Evolutionary conservation across 2,888 invertebrate genomes (phyloP).

Genomic region (Calameuta idolon): DNA sequence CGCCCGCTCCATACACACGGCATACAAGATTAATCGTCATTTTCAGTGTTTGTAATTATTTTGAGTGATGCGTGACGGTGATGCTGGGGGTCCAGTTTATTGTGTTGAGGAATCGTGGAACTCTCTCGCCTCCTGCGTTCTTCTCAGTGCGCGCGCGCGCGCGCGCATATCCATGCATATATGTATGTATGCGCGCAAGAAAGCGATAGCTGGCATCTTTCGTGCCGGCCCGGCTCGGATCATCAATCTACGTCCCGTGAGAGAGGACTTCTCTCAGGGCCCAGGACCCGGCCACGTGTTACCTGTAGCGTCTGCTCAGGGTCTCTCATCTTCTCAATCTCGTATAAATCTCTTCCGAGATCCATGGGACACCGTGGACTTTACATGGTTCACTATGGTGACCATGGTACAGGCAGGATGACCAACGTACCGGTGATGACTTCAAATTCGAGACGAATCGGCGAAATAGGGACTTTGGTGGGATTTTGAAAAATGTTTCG

Average conservation of each 20-base stretch:
- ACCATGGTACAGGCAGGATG: background rate
- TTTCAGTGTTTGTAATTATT: conserved; percentile 55
- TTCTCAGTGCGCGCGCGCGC: conserved; percentile 11
- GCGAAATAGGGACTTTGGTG: background rate
- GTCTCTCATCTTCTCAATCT: conserved; percentile 16
- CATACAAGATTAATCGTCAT: conserved; percentile 55
- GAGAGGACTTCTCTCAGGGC: conserved; percentile 19
- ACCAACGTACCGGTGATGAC: background rate
- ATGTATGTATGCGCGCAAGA: conserved; percentile 31
- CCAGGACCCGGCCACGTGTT: conserved; percentile 14
- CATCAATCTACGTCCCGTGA: conserved; percentile 49
- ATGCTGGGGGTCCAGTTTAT: conserved; percentile 25
- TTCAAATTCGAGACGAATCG: background rate
- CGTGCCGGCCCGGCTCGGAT: conserved; percentile 35
- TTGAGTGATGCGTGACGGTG: conserved; percentile 44
- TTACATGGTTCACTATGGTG: background rate
- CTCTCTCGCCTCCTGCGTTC: conserved; percentile 5
- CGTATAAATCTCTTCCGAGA: background rate
- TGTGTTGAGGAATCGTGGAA: conserved; percentile 14
- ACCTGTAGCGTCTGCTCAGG: conserved; percentile 9
- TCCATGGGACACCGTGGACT: background rate
- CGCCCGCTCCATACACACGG: conserved; percentile 4
- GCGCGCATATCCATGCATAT: conserved; percentile 12
- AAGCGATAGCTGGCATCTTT: conserved; percentile 33
- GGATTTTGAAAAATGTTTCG: background rate